A percentile compares a stretch with the other conserved stretches of the same genome.
Conservation (phyloP, 2,797 vertebrate species). For the Ptychadena robeensis region DNA sequence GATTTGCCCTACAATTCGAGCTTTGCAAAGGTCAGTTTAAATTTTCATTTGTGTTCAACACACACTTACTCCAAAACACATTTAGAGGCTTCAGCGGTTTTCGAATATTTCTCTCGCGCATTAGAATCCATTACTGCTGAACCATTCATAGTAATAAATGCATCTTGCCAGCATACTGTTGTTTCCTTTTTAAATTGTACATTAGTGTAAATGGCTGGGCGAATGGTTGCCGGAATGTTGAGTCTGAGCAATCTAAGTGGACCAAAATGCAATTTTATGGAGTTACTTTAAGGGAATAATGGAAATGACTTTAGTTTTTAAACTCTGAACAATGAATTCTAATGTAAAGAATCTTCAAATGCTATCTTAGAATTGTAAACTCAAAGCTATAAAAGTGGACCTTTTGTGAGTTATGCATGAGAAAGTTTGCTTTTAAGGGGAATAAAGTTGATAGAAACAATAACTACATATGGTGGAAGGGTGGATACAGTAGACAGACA, state of each 20-base stretch:
- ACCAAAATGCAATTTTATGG: background rate
- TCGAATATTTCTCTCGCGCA: background rate
- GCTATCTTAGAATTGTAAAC: background rate
- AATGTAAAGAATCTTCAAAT: background rate
- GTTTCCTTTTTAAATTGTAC: slow-evolving; percentile 20
- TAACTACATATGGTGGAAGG: slow-evolving; percentile 1
- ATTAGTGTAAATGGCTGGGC: slow-evolving; percentile 10
- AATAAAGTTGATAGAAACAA: background rate
- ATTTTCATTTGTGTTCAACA: slow-evolving; percentile 19
- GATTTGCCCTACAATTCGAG: background rate
- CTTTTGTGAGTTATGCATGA: background rate
- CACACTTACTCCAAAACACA: slow-evolving; percentile 18
- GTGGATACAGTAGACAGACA: slow-evolving; percentile 17
- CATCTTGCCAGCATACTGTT: background rate
- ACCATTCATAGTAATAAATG: slow-evolving; percentile 8
- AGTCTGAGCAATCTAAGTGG: background rate
- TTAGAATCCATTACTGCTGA: slow-evolving; percentile 18
- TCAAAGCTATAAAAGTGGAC: background rate
- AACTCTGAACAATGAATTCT: background rate
- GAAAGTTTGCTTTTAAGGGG: background rate
- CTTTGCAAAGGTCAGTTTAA: slow-evolving; percentile 7
- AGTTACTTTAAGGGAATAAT: slow-evolving; percentile 3
- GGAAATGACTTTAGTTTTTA: background rate
- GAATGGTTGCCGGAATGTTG: background rate
- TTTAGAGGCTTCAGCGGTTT: slow-evolving; percentile 1